A percentile compares a stretch with the other conserved stretches of the same genome.
These are phyloP conservation scores for Thalassophryne amazonica DNA, from an alignment of 2,797 vertebrate species.

Conservation along the genomic window DNA sequence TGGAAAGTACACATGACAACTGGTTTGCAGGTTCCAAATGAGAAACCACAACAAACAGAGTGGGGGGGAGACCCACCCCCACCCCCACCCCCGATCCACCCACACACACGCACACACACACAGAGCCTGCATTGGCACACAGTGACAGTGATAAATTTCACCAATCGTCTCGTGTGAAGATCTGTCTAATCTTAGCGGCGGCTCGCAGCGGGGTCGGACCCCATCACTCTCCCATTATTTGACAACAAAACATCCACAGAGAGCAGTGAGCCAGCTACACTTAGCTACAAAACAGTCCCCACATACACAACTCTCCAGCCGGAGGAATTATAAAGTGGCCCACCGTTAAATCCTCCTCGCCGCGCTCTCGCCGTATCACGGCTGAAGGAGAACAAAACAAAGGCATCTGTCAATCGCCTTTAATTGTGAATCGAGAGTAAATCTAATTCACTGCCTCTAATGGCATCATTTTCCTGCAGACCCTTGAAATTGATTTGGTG, in stretches of 20 bases:
- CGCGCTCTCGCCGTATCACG: slow-evolving; percentile 38
- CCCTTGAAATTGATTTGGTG: slow-evolving; percentile 67
- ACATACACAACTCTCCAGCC: slow-evolving; percentile 62
- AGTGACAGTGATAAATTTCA: slow-evolving; percentile 75
- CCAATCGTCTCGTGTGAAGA: slow-evolving; percentile 69
- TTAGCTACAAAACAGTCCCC: slow-evolving; percentile 58
- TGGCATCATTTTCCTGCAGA: slow-evolving; percentile 56
- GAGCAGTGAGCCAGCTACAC: slow-evolving; percentile 58
- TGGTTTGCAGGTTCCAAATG: slow-evolving; percentile 69
- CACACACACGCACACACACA: too few species aligned
- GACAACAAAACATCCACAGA: slow-evolving; percentile 69
- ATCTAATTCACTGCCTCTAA: slow-evolving; percentile 56
- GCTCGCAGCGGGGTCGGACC: slow-evolving; percentile 63
- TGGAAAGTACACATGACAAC: slow-evolving; percentile 74
- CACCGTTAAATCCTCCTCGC: slow-evolving; percentile 56
- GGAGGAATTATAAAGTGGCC: slow-evolving; percentile 51
- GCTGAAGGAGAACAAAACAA: slow-evolving; percentile 58
- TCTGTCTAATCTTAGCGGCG: slow-evolving; percentile 66
- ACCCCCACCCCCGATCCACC: too few species aligned
- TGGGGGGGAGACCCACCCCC: slow-evolving; percentile 9
- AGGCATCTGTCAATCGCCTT: slow-evolving; percentile 64
- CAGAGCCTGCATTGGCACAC: slow-evolving; percentile 55
- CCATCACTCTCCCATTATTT: slow-evolving; percentile 74
- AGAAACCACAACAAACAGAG: slow-evolving; percentile 55
- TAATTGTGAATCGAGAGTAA: slow-evolving; percentile 63